A percentile compares a stretch with the other conserved stretches of the same genome.
These are phyloP conservation scores for Cygnus olor DNA, from an alignment of 2,797 vertebrate genomes.

Conservation along the genomic window DNA sequence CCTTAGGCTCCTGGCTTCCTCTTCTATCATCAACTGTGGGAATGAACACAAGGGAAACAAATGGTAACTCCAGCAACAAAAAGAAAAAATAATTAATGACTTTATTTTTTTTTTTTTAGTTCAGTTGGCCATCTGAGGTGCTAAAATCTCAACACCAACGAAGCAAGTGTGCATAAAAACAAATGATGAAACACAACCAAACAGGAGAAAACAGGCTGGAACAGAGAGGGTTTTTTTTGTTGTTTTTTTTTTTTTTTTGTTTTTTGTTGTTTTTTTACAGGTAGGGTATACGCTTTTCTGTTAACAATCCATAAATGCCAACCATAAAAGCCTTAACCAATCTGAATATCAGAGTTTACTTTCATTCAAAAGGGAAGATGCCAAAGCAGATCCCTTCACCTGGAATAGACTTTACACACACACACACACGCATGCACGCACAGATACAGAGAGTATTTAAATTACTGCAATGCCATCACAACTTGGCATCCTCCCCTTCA, in stretches of 20 bases:
- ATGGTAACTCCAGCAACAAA: conserved; percentile 8
- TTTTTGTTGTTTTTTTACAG: conserved; percentile 49
- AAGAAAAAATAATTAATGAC: conserved; percentile 68
- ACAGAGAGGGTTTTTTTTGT: conserved; percentile 14
- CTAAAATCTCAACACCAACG: conserved; percentile 68
- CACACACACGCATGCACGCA: conserved; percentile 22
- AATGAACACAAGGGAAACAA: background rate
- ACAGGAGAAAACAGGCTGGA: conserved; percentile 51
- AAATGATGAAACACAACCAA: conserved; percentile 50
- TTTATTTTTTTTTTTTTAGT: conserved; percentile 72
- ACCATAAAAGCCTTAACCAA: conserved; percentile 39
- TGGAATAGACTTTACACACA: background rate
- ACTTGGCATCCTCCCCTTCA: background rate
- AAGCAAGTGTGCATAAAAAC: conserved; percentile 67
- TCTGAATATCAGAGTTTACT: conserved; percentile 70
- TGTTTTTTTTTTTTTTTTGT: background rate
- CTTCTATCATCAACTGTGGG: background rate
- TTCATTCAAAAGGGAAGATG: conserved; percentile 35
- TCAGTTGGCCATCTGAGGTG: conserved; percentile 63
- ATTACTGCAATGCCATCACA: conserved; percentile 5
- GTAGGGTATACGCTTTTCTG: conserved; percentile 29
- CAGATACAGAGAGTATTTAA: conserved; percentile 20
- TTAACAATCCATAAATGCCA: conserved; percentile 38
- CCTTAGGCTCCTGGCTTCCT: background rate
- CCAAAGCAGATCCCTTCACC: conserved; percentile 48